phyloP scores from a whole-genome alignment of 2,797 vertebrate species.

The Poeciliopsis presidionis region DNA sequence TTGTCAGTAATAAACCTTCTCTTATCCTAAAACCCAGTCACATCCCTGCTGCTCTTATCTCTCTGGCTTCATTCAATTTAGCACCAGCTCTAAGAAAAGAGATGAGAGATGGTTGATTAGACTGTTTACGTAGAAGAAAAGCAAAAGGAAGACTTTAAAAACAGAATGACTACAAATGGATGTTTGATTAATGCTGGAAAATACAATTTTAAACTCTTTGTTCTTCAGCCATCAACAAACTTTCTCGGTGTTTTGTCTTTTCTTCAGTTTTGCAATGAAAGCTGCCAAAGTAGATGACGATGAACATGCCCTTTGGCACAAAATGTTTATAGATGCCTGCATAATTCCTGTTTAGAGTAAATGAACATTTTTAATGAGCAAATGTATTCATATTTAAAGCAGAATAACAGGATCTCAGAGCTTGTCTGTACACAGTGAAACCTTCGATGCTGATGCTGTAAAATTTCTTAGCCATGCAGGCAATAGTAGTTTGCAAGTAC shows the following conservation, averaged over 20 bases:
- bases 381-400: not conserved
- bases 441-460: not conserved
- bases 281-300: not conserved
- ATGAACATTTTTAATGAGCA: no score
- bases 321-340: conserved; percentile 2
- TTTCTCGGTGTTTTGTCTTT: not conserved
- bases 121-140: not conserved
- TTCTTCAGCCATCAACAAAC: not conserved
- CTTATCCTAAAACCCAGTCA: not conserved
- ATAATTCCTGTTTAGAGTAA: not conserved
- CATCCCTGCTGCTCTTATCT: not conserved
- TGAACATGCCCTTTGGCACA: not conserved
- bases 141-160: not conserved
- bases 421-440: not conserved
- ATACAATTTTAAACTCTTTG: not conserved
- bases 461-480: not conserved
- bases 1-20: conserved; percentile 3
- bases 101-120: not conserved
- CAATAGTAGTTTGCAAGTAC: not conserved
- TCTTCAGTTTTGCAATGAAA: not conserved
- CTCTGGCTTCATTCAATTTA: not conserved
- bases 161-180: not conserved
- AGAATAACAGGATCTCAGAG: not conserved
- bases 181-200: not conserved
- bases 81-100: not conserved